Evolutionary conservation across 1,140 invertebrate species (phyloP).

Genomic region (Elymnias hypermnestra): DNA sequence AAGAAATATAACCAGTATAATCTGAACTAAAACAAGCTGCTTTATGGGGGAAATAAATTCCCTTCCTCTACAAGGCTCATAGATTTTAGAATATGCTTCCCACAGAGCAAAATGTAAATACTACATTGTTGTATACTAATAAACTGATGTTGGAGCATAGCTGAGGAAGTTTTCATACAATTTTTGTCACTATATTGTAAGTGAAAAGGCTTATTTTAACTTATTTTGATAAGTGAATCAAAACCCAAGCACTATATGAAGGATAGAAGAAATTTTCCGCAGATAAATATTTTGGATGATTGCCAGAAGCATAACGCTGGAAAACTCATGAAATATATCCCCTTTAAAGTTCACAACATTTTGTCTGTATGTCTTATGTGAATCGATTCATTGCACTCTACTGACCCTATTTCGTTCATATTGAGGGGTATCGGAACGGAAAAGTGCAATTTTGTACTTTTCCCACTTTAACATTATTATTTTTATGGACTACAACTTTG

Average conservation of each 20-base stretch:
- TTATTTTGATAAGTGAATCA: slow-evolving; percentile 1
- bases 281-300: slow-evolving; percentile 25
- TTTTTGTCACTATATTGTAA: neutral
- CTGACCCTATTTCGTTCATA: slow-evolving; percentile 9
- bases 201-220: neutral
- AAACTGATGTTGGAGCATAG: neutral
- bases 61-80: slow-evolving; percentile 11
- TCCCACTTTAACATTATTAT: neutral
- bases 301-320: slow-evolving; percentile 14
- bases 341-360: slow-evolving; percentile 19
- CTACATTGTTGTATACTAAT: slow-evolving; percentile 7
- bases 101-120: slow-evolving; percentile 21
- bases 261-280: slow-evolving; percentile 20
- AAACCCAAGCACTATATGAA: slow-evolving; percentile 3
- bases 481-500: neutral
- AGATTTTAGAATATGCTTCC: slow-evolving; percentile 22
- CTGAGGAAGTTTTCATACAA: neutral
- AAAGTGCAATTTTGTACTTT: slow-evolving; percentile 10
- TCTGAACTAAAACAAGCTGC: slow-evolving; percentile 4
- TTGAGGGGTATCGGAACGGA: slow-evolving; percentile 2
- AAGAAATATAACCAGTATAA: neutral
- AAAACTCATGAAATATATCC: slow-evolving; percentile 22
- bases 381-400: slow-evolving; percentile 1
- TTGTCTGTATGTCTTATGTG: slow-evolving; percentile 17
- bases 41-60: slow-evolving; percentile 11